phyloP scores from a whole-genome alignment of 2,888 invertebrate species.

The Pachymerium ferrugineum region DNA sequence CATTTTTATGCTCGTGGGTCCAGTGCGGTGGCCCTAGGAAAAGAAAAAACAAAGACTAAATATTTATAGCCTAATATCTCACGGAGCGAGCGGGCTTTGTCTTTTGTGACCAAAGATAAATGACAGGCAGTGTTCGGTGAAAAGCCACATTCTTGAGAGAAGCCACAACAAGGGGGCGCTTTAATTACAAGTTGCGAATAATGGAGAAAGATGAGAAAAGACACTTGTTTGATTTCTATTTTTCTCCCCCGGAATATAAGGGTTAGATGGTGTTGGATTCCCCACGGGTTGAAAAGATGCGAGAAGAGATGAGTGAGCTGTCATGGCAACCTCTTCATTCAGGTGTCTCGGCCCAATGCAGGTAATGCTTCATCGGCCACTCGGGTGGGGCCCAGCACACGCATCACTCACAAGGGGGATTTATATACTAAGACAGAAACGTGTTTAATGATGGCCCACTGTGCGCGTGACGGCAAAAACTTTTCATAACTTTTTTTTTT shows the following conservation, averaged over 20 bases:
- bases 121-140: conserved; percentile 16
- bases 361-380: conserved; percentile 21
- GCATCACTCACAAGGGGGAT: conserved; percentile 12
- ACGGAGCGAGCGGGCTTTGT: conserved; percentile 28
- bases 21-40: conserved; percentile 1
- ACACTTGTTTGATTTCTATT: conserved; percentile 21
- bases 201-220: conserved; percentile 15
- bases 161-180: conserved; percentile 4
- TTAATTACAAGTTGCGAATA: conserved; percentile 21
- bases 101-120: conserved; percentile 30
- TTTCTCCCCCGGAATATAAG: background rate
- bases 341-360: conserved; percentile 18
- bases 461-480: background rate
- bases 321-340: conserved; percentile 21
- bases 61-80: conserved; percentile 33
- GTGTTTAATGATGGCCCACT: conserved; percentile 21
- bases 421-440: conserved; percentile 21
- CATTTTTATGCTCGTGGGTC: conserved; percentile 28
- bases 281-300: background rate
- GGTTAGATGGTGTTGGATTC: no score
- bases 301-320: conserved; percentile 21
- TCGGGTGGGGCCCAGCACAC: conserved; percentile 18
- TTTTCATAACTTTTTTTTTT: background rate
- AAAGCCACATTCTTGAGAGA: conserved; percentile 8
- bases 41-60: conserved; percentile 31